Base-by-base conservation (phyloP, 2,113 vertebrate genomes). In the Dromiciops gliroides region DNA sequence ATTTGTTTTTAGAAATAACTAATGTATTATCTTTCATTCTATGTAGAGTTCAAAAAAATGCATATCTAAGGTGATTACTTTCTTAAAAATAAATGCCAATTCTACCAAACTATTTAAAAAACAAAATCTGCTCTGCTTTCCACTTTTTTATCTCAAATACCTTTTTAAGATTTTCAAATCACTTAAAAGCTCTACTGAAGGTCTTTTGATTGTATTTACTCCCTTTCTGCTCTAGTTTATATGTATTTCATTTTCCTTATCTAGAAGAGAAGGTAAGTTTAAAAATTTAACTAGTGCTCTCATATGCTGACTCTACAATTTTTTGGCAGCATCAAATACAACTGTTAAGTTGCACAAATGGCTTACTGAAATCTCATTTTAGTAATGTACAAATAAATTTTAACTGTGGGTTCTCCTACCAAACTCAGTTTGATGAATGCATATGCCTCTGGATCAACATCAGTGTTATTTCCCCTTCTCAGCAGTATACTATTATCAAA, bases 181-280 rank as follows among this genome's bases (percentile, higher is more conserved):
- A 75, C 75, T 95, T 96, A 92, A 91, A 48, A 88, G 49, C 47
- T 93, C 95, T 94, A 53, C 50, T 92, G 12, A 93, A 97, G 56
- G 37, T 83, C 53, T 94, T 48, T 22, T 6, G 67, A 44, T 23
- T 51, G 94, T 50, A 92, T 95, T 96, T 95, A 89, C n/a, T 75
- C 23, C 48, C 52, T n/a, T 51, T 48, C 50, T 51, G 11, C 14
- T 91, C 44, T 48, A 60, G 28, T 52, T 9, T 52, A 16, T 52
- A 50, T 92, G 60, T 91, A 37, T 47, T 24, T 94, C 44, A 31
- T 14, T 50, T 89, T 3, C n/a, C 51, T 90, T 3, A 37, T 26
- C 26, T 5, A 0, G n/a, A 83, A 83, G 67, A 89, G 31, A 14
- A 90, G 19, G 47, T 5, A 24, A 22, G 28, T n/a, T 50, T n/a